Evolutionary conservation across 2,797 vertebrate genomes (phyloP).

Genomic region (Brachyalestes nurse): DNA sequence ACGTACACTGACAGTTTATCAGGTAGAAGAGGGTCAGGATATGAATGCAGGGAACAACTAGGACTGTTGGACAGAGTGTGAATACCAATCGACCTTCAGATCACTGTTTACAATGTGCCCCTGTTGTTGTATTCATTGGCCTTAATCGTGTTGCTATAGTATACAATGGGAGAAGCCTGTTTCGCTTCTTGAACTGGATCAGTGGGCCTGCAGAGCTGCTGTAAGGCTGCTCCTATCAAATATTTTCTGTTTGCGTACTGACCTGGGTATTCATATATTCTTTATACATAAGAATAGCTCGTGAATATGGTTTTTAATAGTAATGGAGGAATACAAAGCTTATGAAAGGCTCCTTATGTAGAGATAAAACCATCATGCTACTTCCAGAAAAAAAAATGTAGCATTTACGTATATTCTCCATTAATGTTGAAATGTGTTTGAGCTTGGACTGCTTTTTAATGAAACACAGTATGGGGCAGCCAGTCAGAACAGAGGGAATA

Average conservation of each 20-base stretch:
- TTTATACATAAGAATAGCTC: neutral
- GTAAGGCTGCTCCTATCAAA: neutral
- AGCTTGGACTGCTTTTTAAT: neutral
- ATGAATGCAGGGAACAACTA: neutral
- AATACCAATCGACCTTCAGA: constrained; percentile 30
- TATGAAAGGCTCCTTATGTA: neutral
- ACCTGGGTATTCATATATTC: neutral
- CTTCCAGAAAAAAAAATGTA: neutral
- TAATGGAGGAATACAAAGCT: neutral
- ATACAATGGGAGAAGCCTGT: neutral
- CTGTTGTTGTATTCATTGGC: constrained; percentile 13
- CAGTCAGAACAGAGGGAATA: neutral
- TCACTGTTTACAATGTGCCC: neutral
- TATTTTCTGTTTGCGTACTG: neutral
- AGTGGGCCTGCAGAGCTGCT: neutral
- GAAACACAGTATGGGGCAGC: neutral
- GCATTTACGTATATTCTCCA: neutral
- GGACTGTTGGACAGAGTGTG: constrained; percentile 18
- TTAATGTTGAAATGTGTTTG: neutral
- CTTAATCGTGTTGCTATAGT: neutral
- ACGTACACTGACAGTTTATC: constrained; percentile 64
- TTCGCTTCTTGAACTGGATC: neutral
- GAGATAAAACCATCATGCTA: too few relatives aligned
- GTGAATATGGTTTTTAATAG: neutral
- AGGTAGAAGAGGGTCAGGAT: constrained; percentile 59